phyloP scores from a whole-genome alignment of 2,113 vertebrate species.

The Neopipo cinnamomea region DNA sequence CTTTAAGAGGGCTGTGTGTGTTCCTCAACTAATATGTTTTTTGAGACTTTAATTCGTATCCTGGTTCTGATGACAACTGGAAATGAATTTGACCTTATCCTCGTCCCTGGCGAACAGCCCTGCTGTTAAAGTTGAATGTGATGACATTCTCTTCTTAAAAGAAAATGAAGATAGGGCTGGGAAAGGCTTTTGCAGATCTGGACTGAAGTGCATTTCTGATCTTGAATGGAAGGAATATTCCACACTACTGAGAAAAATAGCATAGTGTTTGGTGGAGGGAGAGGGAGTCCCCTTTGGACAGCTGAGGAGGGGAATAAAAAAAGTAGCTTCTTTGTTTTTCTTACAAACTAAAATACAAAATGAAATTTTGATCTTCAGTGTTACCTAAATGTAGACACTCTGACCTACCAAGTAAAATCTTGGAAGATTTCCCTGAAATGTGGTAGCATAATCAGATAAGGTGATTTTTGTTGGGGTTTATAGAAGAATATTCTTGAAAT shows the following conservation, averaged over 20 bases:
- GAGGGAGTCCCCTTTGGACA: neutral
- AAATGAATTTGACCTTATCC: slow-evolving; percentile 55
- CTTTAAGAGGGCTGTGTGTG: slow-evolving; percentile 1
- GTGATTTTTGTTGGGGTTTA: neutral
- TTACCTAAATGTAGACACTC: neutral
- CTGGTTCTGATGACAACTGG: slow-evolving; percentile 47
- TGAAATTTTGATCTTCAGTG: neutral
- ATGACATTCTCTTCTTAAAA: neutral
- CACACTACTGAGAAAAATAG: neutral
- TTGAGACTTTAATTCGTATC: slow-evolving; percentile 49
- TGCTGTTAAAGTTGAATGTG: neutral
- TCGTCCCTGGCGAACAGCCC: neutral
- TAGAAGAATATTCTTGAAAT: neutral
- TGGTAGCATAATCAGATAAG: neutral
- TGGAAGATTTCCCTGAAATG: neutral
- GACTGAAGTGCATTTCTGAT: neutral
- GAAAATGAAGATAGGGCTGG: neutral
- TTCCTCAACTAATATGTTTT: slow-evolving; percentile 14
- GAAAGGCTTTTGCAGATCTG: neutral
- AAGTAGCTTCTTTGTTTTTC: neutral
- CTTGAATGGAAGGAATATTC: neutral
- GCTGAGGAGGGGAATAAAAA: neutral
- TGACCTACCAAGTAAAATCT: neutral
- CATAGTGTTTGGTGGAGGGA: accelerated
- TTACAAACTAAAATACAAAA: neutral